Conservation (phyloP, 1,140 invertebrate genomes). For the Caenorhabditis remanei region DNA sequence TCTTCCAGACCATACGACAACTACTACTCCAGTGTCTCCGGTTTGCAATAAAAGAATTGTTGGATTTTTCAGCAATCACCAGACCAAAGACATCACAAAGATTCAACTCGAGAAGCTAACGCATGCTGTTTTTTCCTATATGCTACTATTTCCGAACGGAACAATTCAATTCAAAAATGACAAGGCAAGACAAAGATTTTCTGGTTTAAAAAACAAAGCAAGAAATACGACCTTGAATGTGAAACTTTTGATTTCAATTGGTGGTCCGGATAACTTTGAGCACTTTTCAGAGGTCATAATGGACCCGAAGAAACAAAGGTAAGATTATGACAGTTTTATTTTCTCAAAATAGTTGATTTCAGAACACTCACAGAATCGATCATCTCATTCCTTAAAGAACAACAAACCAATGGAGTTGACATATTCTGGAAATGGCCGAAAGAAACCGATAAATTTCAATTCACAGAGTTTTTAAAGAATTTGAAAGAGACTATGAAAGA, state of each 20-base stretch:
- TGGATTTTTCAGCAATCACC: neutral
- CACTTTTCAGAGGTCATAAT: neutral
- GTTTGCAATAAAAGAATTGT: neutral
- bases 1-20: neutral
- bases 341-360: neutral
- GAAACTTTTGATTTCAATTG: constrained; percentile 18
- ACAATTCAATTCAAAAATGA: neutral
- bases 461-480: neutral
- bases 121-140: neutral
- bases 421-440: constrained; percentile 19
- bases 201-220: neutral
- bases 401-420: neutral
- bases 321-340: neutral
- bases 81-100: neutral
- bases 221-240: neutral
- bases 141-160: neutral
- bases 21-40: neutral
- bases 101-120: neutral
- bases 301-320: neutral
- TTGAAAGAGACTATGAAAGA: neutral
- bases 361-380: constrained; percentile 10
- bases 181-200: neutral
- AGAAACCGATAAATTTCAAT: neutral
- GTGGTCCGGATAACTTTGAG: neutral
- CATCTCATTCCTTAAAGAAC: neutral